phyloP scores from a whole-genome alignment of 2,797 vertebrate genomes.

The Ispidina picta region DNA sequence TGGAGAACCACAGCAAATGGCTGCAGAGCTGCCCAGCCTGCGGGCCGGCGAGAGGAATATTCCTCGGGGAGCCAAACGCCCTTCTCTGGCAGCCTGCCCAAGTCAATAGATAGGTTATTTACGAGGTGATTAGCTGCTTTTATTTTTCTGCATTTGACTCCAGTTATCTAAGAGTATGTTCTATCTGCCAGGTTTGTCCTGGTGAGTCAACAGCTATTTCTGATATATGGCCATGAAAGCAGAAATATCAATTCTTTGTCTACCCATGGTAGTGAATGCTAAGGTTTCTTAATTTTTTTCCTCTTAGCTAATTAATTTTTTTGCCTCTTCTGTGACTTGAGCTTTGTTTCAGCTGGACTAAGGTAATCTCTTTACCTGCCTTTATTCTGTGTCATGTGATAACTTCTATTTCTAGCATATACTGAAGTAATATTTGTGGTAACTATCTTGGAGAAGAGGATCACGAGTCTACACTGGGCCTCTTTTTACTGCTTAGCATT shows the following conservation, averaged over 20 bases:
- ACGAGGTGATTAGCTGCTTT: neutral
- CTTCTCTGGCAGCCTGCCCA: neutral
- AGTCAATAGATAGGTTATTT: neutral
- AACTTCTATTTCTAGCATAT: neutral
- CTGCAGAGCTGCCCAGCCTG: neutral
- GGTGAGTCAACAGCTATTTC: neutral
- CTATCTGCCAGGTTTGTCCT: neutral
- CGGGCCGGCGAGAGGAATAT: neutral
- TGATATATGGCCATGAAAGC: neutral
- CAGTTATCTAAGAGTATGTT: neutral
- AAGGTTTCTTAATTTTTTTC: neutral
- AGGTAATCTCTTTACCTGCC: neutral
- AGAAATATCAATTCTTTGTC: neutral
- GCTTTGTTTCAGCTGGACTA: neutral
- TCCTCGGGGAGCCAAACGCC: neutral
- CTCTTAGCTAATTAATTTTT: neutral
- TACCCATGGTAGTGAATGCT: neutral
- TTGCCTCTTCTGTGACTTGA: neutral
- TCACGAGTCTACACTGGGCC: neutral
- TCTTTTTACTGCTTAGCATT: neutral
- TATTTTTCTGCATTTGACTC: neutral
- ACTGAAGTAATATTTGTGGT: neutral
- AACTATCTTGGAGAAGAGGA: neutral
- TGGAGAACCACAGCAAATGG: neutral
- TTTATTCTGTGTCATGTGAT: neutral